A percentile compares a stretch with the other conserved stretches of the same genome.
phyloP scores from a whole-genome alignment of 2,113 vertebrate species.

The Ceyx cyanopectus region DNA sequence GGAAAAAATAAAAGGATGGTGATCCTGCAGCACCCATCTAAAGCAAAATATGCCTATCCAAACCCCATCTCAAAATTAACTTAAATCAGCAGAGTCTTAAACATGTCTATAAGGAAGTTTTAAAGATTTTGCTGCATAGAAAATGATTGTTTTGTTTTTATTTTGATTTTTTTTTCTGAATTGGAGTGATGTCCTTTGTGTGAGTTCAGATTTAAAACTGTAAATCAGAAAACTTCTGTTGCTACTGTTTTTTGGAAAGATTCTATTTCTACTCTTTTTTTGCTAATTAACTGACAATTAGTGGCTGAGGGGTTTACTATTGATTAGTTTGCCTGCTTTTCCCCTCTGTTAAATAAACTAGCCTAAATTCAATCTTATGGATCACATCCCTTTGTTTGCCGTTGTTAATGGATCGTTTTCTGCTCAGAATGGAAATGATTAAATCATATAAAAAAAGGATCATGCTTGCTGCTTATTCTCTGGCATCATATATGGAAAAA shows the following conservation, averaged over 20 bases:
- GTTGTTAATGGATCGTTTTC: constrained; percentile 72
- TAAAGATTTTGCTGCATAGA: not conserved
- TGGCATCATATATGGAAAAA: constrained; percentile 84
- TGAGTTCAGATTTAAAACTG: not conserved
- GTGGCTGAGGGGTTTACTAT: constrained; percentile 6
- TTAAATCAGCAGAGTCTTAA: not conserved
- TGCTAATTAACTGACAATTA: constrained; percentile 31
- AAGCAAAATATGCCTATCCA: not conserved
- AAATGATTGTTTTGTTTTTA: not conserved
- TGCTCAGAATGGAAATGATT: constrained; percentile 81
- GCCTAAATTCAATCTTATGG: constrained; percentile 37
- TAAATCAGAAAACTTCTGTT: constrained; percentile 4
- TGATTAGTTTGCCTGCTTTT: constrained; percentile 36
- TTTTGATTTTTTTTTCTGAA: not conserved
- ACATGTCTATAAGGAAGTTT: not conserved
- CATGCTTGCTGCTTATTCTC: constrained; percentile 66
- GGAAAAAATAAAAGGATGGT: not conserved
- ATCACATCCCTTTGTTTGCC: constrained; percentile 74
- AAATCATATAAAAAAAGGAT: constrained; percentile 81
- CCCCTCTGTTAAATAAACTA: constrained; percentile 56
- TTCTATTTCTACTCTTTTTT: constrained; percentile 16
- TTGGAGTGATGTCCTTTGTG: not conserved
- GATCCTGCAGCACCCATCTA: not conserved
- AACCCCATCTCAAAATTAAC: not conserved
- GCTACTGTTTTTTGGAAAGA: not conserved